Evolutionary conservation across 2,888 invertebrate species (phyloP), one percentile per base, ranked within the genome.

Genomic region (Margaritifera margaritifera): DNA sequence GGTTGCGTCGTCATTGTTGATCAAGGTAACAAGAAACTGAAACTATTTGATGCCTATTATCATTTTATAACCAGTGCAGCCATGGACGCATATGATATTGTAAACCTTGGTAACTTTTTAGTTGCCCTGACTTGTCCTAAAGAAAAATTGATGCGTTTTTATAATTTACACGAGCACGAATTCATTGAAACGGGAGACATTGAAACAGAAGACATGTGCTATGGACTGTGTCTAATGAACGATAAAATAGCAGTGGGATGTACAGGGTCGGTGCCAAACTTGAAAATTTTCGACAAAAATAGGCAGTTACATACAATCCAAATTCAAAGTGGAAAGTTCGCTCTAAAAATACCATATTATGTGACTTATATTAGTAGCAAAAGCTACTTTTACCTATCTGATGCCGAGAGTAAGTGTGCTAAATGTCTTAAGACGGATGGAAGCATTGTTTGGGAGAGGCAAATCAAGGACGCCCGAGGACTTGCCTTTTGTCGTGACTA

Each of bases 401-500:
- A 76, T 56, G 57, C 58, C 6, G 27, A 57, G 1, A 67, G 55
- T 27, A 55, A 51, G 20, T 69, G 69, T 56, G 5, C 72, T 18
- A 72, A 72, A 66, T 69, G 64, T 56, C 15, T 74, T 22, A 61
- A 56, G 15, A 61, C 42, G 11, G 52, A 6, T 11, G 76, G 73
- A 25, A 58, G 50, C 0, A 54, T 74, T 4, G 53, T 72, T 19
- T 76, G 76, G 76, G 76, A 76, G 59, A 71, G 61, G n/a, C 62
- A 27, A 15, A 63, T 76, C 20, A 27, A 57, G 24, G 68, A 69
- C 8, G 62, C 62, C 31, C 60, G 55, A 53, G 73, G 71, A 6
- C 53, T 76, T 11, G 64, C 62, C n/a, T 42, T 63, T 18, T 73
- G 66, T 58, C 58, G 54, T 18, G 58, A 66, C 4, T 53, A 71